Percentiles rank a stretch among this genome's conserved stretches.
phyloP scores from a whole-genome alignment of 1,140 invertebrate genomes.

The Ostrea edulis region DNA sequence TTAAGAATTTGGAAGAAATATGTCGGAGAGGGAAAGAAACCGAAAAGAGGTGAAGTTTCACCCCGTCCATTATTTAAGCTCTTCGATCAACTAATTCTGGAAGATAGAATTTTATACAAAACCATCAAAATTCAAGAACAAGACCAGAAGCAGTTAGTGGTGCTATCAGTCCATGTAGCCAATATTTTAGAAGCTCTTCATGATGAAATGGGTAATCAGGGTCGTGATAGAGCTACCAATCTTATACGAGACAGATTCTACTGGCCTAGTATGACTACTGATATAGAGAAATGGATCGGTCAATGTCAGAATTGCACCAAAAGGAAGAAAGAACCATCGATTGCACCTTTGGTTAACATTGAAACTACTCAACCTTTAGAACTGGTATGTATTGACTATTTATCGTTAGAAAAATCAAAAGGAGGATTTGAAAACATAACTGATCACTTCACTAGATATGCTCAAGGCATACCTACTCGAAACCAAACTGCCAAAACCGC shows the following conservation, averaged over 20 bases:
- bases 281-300: slow-evolving; percentile 48
- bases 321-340: slow-evolving; percentile 11
- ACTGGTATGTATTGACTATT: slow-evolving; percentile 53
- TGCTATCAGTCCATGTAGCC: neutral
- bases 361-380: slow-evolving; percentile 37
- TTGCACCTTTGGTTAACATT: slow-evolving; percentile 45
- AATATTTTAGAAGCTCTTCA: slow-evolving; percentile 45
- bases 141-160: slow-evolving; percentile 33
- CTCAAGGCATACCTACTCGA: slow-evolving; percentile 31
- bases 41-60: neutral
- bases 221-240: slow-evolving; percentile 25
- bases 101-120: slow-evolving; percentile 1
- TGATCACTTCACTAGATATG: slow-evolving; percentile 43
- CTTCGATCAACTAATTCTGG: slow-evolving; percentile 3
- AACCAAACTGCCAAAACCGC: slow-evolving; percentile 36
- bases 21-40: neutral
- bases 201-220: slow-evolving; percentile 50
- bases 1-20: neutral
- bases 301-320: slow-evolving; percentile 36
- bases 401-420: slow-evolving; percentile 46
- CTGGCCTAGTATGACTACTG: slow-evolving; percentile 50
- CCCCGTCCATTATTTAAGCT: neutral
- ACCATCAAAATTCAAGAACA: neutral
- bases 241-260: slow-evolving; percentile 44
- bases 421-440: slow-evolving; percentile 42